Conservation (phyloP, 2,888 invertebrate genomes). For the Reticulitermes lucifugus region DNA sequence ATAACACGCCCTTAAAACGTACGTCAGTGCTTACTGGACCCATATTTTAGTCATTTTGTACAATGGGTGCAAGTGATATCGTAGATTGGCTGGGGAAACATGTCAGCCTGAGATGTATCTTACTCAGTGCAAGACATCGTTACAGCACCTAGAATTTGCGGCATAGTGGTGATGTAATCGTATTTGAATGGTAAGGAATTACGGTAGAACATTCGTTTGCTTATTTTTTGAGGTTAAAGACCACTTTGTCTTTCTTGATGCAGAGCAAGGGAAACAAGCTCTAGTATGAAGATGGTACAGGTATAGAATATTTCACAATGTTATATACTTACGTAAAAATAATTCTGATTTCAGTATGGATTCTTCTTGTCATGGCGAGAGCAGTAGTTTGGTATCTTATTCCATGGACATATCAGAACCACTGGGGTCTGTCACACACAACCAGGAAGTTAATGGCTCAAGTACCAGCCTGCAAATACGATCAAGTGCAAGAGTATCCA, state of each 20-base stretch:
- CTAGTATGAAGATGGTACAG: not conserved
- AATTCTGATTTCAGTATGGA: slow-evolving; percentile 40
- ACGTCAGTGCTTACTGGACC: not conserved
- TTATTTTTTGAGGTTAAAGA: not conserved
- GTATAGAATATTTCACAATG: not conserved
- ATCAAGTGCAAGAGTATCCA: slow-evolving; percentile 82
- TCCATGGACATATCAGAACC: slow-evolving; percentile 50
- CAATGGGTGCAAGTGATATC: slow-evolving; percentile 14
- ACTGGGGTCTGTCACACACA: slow-evolving; percentile 56
- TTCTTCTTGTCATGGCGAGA: slow-evolving; percentile 30
- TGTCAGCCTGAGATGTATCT: not conserved
- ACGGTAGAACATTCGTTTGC: not conserved
- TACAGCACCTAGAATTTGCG: no score
- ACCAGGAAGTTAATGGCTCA: slow-evolving; percentile 48
- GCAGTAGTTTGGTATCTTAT: slow-evolving; percentile 4
- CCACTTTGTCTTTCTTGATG: not conserved
- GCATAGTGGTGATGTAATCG: no score
- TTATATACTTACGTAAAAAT: not conserved
- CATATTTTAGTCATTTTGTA: not conserved
- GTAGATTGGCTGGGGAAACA: not conserved
- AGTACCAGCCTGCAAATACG: slow-evolving; percentile 63
- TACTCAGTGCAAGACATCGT: not conserved
- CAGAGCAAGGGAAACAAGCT: not conserved
- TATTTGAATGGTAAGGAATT: not conserved
- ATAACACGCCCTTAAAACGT: not conserved